Conservation (phyloP, 2,797 vertebrate genomes). For the Thaleichthys pacificus region DNA sequence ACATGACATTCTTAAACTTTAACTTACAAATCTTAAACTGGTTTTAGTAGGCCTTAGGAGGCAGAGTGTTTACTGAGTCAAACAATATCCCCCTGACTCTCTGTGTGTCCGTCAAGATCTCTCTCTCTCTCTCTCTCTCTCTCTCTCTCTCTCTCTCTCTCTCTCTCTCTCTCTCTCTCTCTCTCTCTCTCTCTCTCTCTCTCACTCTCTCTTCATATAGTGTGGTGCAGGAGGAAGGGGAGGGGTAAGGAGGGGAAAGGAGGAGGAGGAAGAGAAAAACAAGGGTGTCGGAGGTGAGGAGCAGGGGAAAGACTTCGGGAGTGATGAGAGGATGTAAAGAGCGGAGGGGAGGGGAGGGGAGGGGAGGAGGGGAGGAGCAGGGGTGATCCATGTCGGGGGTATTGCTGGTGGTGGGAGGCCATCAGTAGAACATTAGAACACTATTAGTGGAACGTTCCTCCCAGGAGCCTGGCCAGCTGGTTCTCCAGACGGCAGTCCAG, state of each 20-base stretch:
- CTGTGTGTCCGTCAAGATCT: neutral
- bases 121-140: neutral
- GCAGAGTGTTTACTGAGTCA: conserved; percentile 55
- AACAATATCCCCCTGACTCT: conserved; percentile 5
- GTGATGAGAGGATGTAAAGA: neutral
- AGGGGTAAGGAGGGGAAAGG: neutral
- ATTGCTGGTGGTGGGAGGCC: neutral
- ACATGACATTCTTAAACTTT: neutral
- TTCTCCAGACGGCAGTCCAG: conserved; percentile 30
- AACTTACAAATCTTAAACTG: conserved; percentile 9
- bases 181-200: neutral
- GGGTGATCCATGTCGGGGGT: neutral
- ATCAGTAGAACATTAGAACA: neutral
- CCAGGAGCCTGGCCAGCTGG: conserved; percentile 48
- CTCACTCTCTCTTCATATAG: neutral
- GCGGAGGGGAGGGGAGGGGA: neutral
- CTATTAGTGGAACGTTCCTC: conserved; percentile 47
- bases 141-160: too few species aligned
- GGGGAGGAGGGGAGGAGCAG: neutral
- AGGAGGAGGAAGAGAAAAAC: neutral
- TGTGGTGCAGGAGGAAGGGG: neutral
- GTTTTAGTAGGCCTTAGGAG: conserved; percentile 18
- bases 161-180: too few species aligned
- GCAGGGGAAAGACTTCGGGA: neutral
- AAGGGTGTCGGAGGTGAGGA: neutral